Conservation (phyloP, 2,113 vertebrate genomes). For the Rhodinocichla rosea region DNA sequence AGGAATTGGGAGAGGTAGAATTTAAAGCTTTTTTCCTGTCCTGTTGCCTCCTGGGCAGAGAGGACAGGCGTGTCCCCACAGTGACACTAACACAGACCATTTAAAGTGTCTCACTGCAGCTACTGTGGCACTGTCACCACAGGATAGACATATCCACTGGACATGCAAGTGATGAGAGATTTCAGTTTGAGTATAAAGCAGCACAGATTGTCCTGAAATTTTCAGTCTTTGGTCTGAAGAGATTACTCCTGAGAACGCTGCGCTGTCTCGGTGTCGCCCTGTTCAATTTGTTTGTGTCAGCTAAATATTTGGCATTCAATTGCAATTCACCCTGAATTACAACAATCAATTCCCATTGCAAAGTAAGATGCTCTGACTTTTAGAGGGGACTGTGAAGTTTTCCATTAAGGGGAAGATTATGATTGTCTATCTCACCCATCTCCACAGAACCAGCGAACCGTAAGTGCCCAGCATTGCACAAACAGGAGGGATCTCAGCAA, state of each 20-base stretch:
- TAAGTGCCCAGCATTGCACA: background rate
- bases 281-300: slow-evolving; percentile 76
- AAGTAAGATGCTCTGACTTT: slow-evolving; percentile 74
- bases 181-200: background rate
- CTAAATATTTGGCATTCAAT: slow-evolving; percentile 66
- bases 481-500: background rate
- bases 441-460: slow-evolving; percentile 28
- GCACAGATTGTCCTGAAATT: background rate
- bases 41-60: background rate
- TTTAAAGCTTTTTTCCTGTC: background rate
- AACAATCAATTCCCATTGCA: slow-evolving; percentile 86
- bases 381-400: slow-evolving; percentile 80
- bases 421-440: slow-evolving; percentile 73
- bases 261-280: slow-evolving; percentile 12
- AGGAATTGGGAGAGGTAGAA: background rate
- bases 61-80: accelerated
- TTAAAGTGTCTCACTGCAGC: background rate
- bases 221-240: background rate
- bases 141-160: background rate
- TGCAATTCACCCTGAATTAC: slow-evolving; percentile 83
- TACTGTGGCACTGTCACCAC: background rate
- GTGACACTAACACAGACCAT: background rate
- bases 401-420: slow-evolving; percentile 81
- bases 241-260: slow-evolving; percentile 18
- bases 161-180: background rate